Percentiles rank a stretch among this genome's conserved stretches.
Evolutionary conservation across 1,140 invertebrate genomes (phyloP).

Genomic region (Nixonia krombeini): DNA sequence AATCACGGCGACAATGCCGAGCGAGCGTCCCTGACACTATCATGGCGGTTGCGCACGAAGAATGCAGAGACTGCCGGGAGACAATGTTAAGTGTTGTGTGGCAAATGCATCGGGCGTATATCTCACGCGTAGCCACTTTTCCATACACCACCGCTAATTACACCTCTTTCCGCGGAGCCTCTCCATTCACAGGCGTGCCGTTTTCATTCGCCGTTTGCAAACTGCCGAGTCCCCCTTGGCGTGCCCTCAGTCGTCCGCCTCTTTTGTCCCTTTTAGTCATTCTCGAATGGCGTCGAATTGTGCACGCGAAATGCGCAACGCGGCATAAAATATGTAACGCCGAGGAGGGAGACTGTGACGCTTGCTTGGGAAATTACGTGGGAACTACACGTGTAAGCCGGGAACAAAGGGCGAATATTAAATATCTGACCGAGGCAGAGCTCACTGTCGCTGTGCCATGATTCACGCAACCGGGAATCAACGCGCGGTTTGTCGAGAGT

Average conservation of each 20-base stretch:
- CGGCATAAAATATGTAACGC: slow-evolving; percentile 13
- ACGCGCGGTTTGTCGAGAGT: no score
- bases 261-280: not conserved
- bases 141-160: not conserved
- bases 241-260: no score
- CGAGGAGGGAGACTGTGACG: slow-evolving; percentile 9
- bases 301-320: no score
- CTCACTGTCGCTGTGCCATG: slow-evolving; percentile 2
- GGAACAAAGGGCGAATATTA: slow-evolving; percentile 42
- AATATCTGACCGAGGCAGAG: slow-evolving; percentile 25
- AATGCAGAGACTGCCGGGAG: slow-evolving; percentile 23
- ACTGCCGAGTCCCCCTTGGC: no score
- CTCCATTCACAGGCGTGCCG: no score
- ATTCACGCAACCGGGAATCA: slow-evolving; percentile 10
- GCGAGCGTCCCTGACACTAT: slow-evolving; percentile 46
- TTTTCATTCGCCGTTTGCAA: no score
- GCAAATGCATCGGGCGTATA: not conserved
- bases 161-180: not conserved
- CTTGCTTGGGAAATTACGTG: slow-evolving; percentile 19
- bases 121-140: no score
- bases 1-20: slow-evolving; percentile 25
- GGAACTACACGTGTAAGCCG: slow-evolving; percentile 22
- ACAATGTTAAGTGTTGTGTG: not conserved
- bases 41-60: slow-evolving; percentile 32
- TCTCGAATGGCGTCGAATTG: no score